Base-by-base conservation (phyloP, 2,888 invertebrate species). In the Cataglyphis altisquamis region DNA sequence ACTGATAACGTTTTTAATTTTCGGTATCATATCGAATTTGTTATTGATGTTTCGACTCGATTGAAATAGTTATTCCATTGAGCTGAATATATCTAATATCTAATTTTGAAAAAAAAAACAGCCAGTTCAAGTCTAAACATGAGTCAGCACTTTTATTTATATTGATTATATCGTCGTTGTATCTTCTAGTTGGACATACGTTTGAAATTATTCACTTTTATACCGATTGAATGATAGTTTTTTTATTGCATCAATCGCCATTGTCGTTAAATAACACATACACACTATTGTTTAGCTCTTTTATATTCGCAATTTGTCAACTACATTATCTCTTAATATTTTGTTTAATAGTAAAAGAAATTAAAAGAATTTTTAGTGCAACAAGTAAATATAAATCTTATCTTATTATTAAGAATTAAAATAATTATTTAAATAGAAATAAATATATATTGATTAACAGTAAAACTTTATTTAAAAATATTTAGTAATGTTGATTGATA, bases 111-210 rank as follows among this genome's bases (percentile, higher is more conserved):
- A 66, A 39, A 9, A 39, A 8, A 25, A 18, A n/a, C 57, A 45
- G 15, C 29, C 41, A 18, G n/a, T 77, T 45, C 25, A 25, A 77
- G 29, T 36, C 12, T 62, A 63, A n/a, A 41, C 52, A 29, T 25
- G 52, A 84, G 82, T 63, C 60, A 52, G 52, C 66, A 84, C 80
- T 85, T 78, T 75, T 66, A 82, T 82, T 60, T 18, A 45, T 10
- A 36, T 81, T 73, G 62, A 84, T 80, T 78, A 74, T 66, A 63
- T 67, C 66, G 45, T 36, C 15, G 3, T 25, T 3, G 18, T 10
- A 25, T 41, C 15, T 63, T 18, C n/a, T 73, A 25, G 9, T 67
- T 45, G 36, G 57, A 67, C 52, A 81, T 64, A 66, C n/a, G 45
- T 78, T 52, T 15, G 21, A 72, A 68, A 68, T 70, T 66, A 55